Evolutionary conservation across 2,797 vertebrate species (phyloP).

Genomic region (Protonibea diacanthus): DNA sequence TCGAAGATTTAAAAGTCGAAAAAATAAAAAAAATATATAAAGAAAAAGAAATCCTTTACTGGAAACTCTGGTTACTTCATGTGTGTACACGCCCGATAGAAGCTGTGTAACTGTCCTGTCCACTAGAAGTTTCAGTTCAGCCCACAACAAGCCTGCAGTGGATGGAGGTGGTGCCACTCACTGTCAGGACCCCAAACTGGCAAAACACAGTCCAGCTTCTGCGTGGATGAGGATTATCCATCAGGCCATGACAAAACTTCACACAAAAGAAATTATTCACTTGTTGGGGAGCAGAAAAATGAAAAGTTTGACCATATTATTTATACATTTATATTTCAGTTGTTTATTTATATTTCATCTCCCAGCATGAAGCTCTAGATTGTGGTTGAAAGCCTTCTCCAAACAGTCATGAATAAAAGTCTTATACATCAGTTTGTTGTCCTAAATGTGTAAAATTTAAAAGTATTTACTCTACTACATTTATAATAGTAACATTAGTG

Average conservation of each 20-base stretch:
- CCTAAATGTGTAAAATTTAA: background rate
- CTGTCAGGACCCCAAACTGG: constrained; percentile 25
- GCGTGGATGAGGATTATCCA: background rate
- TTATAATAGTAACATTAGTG: too few relatives aligned
- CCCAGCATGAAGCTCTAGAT: background rate
- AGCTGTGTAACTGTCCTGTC: background rate
- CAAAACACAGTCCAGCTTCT: background rate
- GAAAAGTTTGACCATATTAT: too few relatives aligned
- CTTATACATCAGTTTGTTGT: background rate
- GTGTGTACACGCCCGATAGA: background rate
- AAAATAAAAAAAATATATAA: background rate
- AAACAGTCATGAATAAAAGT: background rate
- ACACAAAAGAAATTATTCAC: background rate
- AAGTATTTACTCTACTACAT: background rate
- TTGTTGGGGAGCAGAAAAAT: too few relatives aligned
- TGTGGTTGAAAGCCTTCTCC: background rate
- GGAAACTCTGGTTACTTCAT: background rate
- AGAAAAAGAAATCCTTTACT: background rate
- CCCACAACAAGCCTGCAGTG: constrained; percentile 12
- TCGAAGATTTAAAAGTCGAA: constrained; percentile 60
- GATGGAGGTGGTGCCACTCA: constrained; percentile 65
- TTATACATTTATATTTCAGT: background rate
- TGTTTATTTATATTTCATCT: background rate
- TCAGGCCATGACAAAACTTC: background rate
- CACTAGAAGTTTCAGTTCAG: background rate